phyloP scores from a whole-genome alignment of 2,797 vertebrate species.

The Diplodus sargus region DNA sequence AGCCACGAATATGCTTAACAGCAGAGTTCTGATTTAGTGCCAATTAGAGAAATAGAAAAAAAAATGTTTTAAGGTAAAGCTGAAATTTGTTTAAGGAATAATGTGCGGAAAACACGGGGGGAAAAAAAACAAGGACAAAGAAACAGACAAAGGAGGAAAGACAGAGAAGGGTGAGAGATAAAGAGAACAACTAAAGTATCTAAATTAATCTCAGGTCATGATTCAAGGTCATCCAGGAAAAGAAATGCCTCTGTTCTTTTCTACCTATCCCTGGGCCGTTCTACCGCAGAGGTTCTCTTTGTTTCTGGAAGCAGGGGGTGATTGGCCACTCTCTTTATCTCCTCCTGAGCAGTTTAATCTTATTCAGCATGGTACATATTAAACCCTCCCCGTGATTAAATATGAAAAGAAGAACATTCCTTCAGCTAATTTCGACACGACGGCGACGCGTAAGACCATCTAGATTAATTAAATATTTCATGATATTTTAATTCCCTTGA shows the following conservation, averaged over 20 bases:
- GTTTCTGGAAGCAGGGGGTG: constrained; percentile 59
- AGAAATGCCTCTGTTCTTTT: constrained; percentile 26
- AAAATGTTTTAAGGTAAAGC: neutral
- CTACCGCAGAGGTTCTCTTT: constrained; percentile 23
- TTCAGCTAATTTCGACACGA: constrained; percentile 91
- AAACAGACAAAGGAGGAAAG: neutral
- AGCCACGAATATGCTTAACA: constrained; percentile 46
- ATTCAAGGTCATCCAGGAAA: constrained; percentile 47
- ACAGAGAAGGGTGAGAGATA: constrained; percentile 10
- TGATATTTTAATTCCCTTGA: constrained; percentile 88
- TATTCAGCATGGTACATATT: constrained; percentile 86
- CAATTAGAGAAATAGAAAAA: constrained; percentile 19
- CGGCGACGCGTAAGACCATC: constrained; percentile 86
- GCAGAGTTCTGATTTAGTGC: neutral
- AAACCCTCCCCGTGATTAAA: constrained; percentile 87
- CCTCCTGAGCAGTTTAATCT: constrained; percentile 87
- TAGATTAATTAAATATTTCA: constrained; percentile 89
- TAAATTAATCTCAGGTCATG: constrained; percentile 41
- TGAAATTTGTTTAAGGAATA: neutral
- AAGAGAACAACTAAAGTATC: constrained; percentile 6
- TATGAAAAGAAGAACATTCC: constrained; percentile 91
- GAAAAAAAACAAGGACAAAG: neutral
- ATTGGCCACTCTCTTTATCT: constrained; percentile 62
- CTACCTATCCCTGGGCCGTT: constrained; percentile 21
- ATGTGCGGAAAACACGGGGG: neutral